phyloP scores from a whole-genome alignment of 2,888 invertebrate genomes.

The Aleiodes leptofemur region DNA sequence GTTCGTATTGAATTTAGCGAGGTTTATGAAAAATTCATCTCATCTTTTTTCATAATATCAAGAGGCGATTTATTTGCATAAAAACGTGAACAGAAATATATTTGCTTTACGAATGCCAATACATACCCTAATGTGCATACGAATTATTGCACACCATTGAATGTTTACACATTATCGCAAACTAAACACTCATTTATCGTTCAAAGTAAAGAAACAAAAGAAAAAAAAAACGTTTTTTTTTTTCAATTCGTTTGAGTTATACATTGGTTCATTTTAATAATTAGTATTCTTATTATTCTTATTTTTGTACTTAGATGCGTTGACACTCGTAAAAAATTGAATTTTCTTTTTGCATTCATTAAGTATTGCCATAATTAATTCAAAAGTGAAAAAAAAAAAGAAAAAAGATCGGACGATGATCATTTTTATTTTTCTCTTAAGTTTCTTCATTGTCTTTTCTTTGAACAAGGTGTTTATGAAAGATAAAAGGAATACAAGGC shows the following conservation, averaged over 20 bases:
- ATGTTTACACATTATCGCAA: slow-evolving; percentile 24
- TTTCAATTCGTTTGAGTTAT: slow-evolving; percentile 19
- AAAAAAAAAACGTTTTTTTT: neutral
- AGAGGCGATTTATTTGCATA: slow-evolving; percentile 57
- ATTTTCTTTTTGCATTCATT: neutral
- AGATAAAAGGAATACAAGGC: neutral
- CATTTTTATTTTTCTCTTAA: slow-evolving; percentile 17
- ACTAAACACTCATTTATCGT: slow-evolving; percentile 25
- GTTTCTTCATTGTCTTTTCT: slow-evolving; percentile 26
- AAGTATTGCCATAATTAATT: slow-evolving; percentile 27
- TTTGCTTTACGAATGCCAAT: slow-evolving; percentile 16
- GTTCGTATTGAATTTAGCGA: slow-evolving; percentile 44
- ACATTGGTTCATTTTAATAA: slow-evolving; percentile 26
- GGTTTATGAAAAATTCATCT: too few relatives aligned
- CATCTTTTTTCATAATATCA: slow-evolving; percentile 40
- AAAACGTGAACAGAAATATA: slow-evolving; percentile 14
- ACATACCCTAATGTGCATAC: neutral
- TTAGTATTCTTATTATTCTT: slow-evolving; percentile 31
- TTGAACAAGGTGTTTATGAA: slow-evolving; percentile 2
- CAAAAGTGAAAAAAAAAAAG: slow-evolving; percentile 26
- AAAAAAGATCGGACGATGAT: slow-evolving; percentile 9
- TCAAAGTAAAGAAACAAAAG: slow-evolving; percentile 12
- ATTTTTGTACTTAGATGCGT: slow-evolving; percentile 45
- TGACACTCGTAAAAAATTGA: slow-evolving; percentile 8
- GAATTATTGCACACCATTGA: slow-evolving; percentile 19